phyloP scores from a whole-genome alignment of 2,797 vertebrate species.

The Pempheris klunzingeri region DNA sequence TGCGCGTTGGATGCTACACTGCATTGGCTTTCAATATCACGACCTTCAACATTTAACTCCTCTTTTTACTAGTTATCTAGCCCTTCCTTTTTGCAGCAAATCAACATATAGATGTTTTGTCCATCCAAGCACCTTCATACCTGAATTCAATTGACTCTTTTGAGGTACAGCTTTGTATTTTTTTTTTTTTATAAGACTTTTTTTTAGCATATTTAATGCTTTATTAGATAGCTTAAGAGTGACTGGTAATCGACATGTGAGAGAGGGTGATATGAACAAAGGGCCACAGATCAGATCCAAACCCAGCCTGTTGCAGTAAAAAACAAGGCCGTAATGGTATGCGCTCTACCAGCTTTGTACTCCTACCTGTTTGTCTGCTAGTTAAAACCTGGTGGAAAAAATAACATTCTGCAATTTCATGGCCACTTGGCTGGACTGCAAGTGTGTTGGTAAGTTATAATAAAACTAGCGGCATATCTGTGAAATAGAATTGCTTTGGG shows the following conservation, averaged over 20 bases:
- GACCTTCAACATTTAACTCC: constrained; percentile 78
- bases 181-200: too few species aligned
- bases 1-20: constrained; percentile 73
- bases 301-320: too few species aligned
- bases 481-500: constrained; percentile 61
- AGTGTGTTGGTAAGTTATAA: constrained; percentile 44
- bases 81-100: constrained; percentile 35
- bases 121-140: constrained; percentile 31
- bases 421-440: constrained; percentile 11
- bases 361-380: constrained; percentile 20
- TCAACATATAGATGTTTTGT: constrained; percentile 30
- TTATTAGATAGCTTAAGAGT: too few species aligned
- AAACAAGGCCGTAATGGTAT: too few species aligned
- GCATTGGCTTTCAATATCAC: constrained; percentile 79
- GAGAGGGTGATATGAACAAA: too few species aligned
- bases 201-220: too few species aligned
- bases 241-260: too few species aligned
- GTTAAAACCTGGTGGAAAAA: constrained; percentile 26
- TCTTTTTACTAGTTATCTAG: constrained; percentile 39
- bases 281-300: too few species aligned
- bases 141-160: constrained; percentile 8
- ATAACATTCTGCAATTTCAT: constrained; percentile 20
- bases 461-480: constrained; percentile 56
- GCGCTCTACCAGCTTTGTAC: too few species aligned
- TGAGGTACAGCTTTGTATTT: background rate